phyloP scores from a whole-genome alignment of 2,888 invertebrate species.

The Dynastes grantii region DNA sequence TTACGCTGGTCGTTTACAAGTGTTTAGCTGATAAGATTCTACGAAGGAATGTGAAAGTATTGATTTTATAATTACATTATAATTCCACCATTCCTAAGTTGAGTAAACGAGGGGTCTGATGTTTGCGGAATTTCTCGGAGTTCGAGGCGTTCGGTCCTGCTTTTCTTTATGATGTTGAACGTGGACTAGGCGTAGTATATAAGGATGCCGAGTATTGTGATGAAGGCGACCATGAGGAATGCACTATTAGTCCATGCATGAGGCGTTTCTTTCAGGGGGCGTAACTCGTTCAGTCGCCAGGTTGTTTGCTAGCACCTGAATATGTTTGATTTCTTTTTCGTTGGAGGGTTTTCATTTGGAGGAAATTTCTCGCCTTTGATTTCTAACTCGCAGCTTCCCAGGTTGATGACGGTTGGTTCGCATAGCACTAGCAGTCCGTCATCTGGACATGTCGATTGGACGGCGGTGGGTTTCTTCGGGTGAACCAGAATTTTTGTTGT shows the following conservation, averaged over 20 bases:
- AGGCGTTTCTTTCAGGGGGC: too few species aligned
- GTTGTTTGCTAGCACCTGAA: not conserved
- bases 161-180: too few species aligned
- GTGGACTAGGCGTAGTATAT: too few species aligned
- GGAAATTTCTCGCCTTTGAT: conserved; percentile 27
- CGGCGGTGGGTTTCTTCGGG: not conserved
- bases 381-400: conserved; percentile 4
- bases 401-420: conserved; percentile 14
- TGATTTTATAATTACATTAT: too few species aligned
- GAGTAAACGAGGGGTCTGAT: too few species aligned
- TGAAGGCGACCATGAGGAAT: not conserved
- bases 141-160: too few species aligned
- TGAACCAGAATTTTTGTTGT: conserved; percentile 18
- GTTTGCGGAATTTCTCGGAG: too few species aligned
- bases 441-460: conserved; percentile 11
- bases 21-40: too few species aligned
- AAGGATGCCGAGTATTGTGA: too few species aligned
- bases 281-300: not conserved
- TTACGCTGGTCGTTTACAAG: too few species aligned
- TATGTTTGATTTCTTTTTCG: not conserved
- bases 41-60: too few species aligned
- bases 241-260: not conserved
- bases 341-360: not conserved
- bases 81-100: too few species aligned
- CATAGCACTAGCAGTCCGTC: conserved; percentile 12